phyloP scores from a whole-genome alignment of 1,140 invertebrate genomes.

The Dermatophagoides farinae region DNA sequence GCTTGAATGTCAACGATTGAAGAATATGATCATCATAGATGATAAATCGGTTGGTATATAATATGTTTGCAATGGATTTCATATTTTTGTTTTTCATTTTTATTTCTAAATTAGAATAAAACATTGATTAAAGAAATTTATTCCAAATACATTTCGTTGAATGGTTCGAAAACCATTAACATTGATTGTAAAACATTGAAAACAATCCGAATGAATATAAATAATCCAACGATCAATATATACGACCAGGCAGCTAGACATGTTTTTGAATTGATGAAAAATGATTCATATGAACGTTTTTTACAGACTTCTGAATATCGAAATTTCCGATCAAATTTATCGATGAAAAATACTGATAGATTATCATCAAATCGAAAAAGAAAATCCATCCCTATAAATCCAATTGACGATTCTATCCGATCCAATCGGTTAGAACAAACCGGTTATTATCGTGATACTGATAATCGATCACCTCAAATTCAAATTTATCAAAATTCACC shows the following conservation, averaged over 20 bases:
- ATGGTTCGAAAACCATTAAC: neutral
- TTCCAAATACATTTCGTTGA: neutral
- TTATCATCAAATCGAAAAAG: neutral
- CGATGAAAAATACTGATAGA: neutral
- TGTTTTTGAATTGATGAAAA: neutral
- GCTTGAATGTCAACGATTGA: slow-evolving; percentile 2
- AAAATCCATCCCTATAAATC: neutral
- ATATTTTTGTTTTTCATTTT: neutral
- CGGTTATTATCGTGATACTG: no score
- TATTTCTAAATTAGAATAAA: neutral
- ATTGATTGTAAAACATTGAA: neutral
- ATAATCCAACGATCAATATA: neutral
- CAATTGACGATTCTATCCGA: neutral
- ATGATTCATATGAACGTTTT: neutral
- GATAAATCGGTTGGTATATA: neutral
- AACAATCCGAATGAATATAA: neutral
- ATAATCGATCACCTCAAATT: no score
- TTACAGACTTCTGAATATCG: neutral
- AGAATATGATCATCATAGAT: neutral
- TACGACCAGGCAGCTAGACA: neutral
- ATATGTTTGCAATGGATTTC: neutral
- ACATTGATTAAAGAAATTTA: neutral
- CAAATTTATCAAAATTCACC: no score
- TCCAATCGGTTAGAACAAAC: neutral
- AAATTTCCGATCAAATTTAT: neutral